These are phyloP conservation scores for Tenthredo amoena DNA, from an alignment of 2,888 invertebrate genomes.

Conservation along the genomic window DNA sequence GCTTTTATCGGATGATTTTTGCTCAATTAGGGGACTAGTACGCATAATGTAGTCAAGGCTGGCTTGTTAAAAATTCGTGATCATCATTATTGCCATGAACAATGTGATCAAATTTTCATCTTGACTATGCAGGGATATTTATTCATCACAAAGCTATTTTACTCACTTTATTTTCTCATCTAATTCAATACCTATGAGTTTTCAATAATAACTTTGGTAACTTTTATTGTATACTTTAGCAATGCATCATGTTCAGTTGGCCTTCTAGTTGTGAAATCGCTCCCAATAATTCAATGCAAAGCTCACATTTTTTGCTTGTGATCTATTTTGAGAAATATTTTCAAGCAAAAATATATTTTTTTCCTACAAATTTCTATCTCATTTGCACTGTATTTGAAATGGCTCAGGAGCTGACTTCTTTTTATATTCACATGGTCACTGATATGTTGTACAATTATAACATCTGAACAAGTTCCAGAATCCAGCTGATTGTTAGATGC, in stretches of 20 bases:
- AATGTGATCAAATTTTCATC: neutral
- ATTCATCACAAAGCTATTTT: neutral
- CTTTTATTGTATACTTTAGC: neutral
- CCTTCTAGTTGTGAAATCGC: neutral
- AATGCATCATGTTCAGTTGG: neutral
- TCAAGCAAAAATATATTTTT: neutral
- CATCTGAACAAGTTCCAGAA: neutral
- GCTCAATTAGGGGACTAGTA: conserved; percentile 26
- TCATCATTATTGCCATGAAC: neutral
- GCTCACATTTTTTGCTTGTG: neutral
- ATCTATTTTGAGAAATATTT: neutral
- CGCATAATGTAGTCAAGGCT: conserved; percentile 5
- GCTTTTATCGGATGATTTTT: neutral
- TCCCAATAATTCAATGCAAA: neutral
- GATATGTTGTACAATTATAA: conserved; percentile 14
- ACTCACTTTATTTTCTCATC: neutral
- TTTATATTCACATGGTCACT: neutral
- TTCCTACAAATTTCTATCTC: neutral
- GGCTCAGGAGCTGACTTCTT: neutral
- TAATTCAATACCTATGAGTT: neutral
- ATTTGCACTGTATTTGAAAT: neutral
- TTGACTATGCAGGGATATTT: neutral
- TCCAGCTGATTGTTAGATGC: conserved; percentile 1
- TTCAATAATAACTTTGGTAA: neutral
- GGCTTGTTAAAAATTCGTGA: neutral